phyloP scores from a whole-genome alignment of 2,888 invertebrate species.

The Xestia xanthographa region DNA sequence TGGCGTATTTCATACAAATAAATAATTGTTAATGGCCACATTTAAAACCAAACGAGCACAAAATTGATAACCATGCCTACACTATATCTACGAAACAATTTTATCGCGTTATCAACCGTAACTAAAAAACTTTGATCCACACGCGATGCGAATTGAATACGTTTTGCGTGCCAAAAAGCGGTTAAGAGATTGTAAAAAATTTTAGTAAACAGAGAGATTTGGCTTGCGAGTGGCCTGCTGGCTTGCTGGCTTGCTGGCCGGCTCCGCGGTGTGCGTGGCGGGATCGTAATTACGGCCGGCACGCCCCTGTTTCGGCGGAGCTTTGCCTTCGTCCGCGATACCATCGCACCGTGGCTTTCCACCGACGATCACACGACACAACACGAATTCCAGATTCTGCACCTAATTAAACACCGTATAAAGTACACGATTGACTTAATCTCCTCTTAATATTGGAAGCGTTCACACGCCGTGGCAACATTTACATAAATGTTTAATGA shows the following conservation, averaged over 20 bases:
- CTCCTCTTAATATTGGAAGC: slow-evolving; percentile 64
- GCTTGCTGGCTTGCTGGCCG: slow-evolving; percentile 4
- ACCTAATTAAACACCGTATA: slow-evolving; percentile 83
- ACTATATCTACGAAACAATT: slow-evolving; percentile 73
- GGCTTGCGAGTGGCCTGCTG: slow-evolving; percentile 67
- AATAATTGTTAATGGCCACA: slow-evolving; percentile 67
- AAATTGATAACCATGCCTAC: slow-evolving; percentile 72
- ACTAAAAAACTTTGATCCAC: slow-evolving; percentile 83
- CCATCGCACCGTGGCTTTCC: slow-evolving; percentile 78
- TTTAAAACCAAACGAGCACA: slow-evolving; percentile 73
- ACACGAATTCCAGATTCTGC: slow-evolving; percentile 79
- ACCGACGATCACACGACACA: slow-evolving; percentile 73
- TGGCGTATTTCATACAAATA: slow-evolving; percentile 62
- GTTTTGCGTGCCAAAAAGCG: slow-evolving; percentile 87
- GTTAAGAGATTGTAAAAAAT: slow-evolving; percentile 83
- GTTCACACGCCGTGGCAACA: slow-evolving; percentile 80
- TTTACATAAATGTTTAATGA: slow-evolving; percentile 81
- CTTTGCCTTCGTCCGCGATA: slow-evolving; percentile 80
- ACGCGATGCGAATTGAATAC: slow-evolving; percentile 82
- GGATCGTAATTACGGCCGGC: slow-evolving; percentile 83
- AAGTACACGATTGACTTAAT: slow-evolving; percentile 72
- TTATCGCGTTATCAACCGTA: slow-evolving; percentile 78
- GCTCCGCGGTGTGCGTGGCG: slow-evolving; percentile 76
- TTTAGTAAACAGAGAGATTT: slow-evolving; percentile 84
- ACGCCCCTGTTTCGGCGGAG: slow-evolving; percentile 82